Evolutionary conservation across 2,797 vertebrate genomes (phyloP).

Genomic region (Silurus aristotelis): DNA sequence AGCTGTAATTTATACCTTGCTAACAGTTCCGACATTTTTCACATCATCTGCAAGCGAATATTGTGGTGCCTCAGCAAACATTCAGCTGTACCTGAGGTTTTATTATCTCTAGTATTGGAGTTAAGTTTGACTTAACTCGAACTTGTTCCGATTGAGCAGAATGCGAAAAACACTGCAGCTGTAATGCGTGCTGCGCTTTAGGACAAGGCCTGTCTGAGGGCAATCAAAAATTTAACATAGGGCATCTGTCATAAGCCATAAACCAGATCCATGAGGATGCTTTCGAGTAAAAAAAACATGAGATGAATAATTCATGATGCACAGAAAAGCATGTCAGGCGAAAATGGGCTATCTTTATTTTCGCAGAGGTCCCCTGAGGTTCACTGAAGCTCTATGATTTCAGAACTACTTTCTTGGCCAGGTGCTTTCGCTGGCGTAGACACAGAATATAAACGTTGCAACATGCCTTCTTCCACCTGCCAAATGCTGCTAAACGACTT

Average conservation of each 20-base stretch:
- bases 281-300: background rate
- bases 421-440: slow-evolving; percentile 3
- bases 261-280: background rate
- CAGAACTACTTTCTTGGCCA: background rate
- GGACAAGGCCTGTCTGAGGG: background rate
- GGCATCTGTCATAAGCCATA: slow-evolving; percentile 17
- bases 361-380: background rate
- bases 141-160: slow-evolving; percentile 48
- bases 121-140: slow-evolving; percentile 25
- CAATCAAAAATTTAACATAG: background rate
- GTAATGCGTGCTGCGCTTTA: slow-evolving; percentile 10
- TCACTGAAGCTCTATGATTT: slow-evolving; percentile 12
- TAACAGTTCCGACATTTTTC: background rate
- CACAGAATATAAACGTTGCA: slow-evolving; percentile 14
- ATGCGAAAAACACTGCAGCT: slow-evolving; percentile 61
- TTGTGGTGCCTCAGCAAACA: background rate
- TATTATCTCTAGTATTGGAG: slow-evolving; percentile 30
- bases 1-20: background rate
- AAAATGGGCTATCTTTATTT: slow-evolving; percentile 18
- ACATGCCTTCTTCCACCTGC: slow-evolving; percentile 37
- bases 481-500: slow-evolving; percentile 41
- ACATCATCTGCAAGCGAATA: background rate
- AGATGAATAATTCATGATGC: slow-evolving; percentile 31
- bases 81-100: slow-evolving; percentile 35
- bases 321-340: slow-evolving; percentile 1